phyloP scores from a whole-genome alignment of 2,797 vertebrate species.

The Phataginus tetradactyla region DNA sequence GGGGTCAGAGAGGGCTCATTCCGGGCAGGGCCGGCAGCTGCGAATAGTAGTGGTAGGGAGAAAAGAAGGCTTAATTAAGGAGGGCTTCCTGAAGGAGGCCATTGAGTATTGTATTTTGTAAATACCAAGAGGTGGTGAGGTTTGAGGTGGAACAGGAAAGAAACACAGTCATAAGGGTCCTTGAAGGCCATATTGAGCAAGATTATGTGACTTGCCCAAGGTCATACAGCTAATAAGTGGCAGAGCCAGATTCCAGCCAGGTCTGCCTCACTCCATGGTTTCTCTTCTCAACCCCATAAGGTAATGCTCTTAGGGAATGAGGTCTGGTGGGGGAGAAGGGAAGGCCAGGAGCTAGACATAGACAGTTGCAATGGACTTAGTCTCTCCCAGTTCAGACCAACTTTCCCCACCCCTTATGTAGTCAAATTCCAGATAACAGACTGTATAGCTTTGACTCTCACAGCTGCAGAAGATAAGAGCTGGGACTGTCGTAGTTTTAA shows the following conservation, averaged over 20 bases:
- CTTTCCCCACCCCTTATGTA: neutral
- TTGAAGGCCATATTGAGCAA: neutral
- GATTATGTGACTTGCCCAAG: neutral
- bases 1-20: neutral
- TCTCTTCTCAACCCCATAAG: neutral
- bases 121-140: neutral
- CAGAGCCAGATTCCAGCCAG: neutral
- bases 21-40: neutral
- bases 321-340: neutral
- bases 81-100: slow-evolving; percentile 23
- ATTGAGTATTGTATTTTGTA: neutral
- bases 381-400: neutral
- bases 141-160: neutral
- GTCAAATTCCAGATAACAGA: neutral
- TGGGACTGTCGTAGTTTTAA: neutral
- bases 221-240: neutral
- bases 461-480: neutral
- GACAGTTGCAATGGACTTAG: neutral
- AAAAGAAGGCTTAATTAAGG: neutral
- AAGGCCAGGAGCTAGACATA: neutral
- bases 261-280: neutral
- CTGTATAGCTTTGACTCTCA: neutral
- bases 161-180: neutral
- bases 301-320: neutral
- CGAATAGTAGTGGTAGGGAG: neutral